Base-by-base conservation (phyloP, 2,888 invertebrate species). In the Caenorhabditis imperialis region DNA sequence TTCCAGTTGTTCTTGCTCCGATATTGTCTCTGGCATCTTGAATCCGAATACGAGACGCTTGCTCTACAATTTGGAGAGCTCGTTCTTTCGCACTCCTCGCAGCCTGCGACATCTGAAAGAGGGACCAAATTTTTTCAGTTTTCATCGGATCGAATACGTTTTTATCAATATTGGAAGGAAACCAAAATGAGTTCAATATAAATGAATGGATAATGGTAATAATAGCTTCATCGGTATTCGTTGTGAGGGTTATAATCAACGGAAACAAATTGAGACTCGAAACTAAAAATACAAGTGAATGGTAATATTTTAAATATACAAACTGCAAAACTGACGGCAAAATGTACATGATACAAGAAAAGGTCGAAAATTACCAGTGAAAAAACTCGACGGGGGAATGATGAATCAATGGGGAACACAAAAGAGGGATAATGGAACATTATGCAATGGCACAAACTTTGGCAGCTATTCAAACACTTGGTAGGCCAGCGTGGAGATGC, bases 1-100 rank as follows among this genome's bases (percentile, higher is more conserved):
- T 69, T 30, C 86, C 87, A 25, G 50, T 40, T 1, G 82, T 82
- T 44, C 83, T 67, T 3, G 87, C 86, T 23, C 87, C 87, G 7
- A 85, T 77, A 70, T 87, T 87, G 54, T 87, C 87, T 30, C 81
- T 38, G 10, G 85, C 70, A 69, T 85, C 84, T 16, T 83, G 82
- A 35, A 87, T 60, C 12, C 78, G 80, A 14, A 86, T 67, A 23
- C 86, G 70, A 2, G 82, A 77, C 1, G 86, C 78, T 30, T 81
- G 62, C 37, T 80, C 79, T 14, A 86, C 83, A 47, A 84, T 81
- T 27, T 81, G 72, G 6, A 85, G 67, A 6, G 86, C 86, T 10
- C 81, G 72, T 42, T 86, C 86, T 27, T 79, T 78, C 10, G 84
- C 83, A 38, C 84, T 79, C 16, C 63, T 40, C 23, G 62, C 35